These are phyloP conservation scores for Myxocyprinus asiaticus DNA, from an alignment of 2,113 vertebrate genomes.

Conservation along the genomic window DNA sequence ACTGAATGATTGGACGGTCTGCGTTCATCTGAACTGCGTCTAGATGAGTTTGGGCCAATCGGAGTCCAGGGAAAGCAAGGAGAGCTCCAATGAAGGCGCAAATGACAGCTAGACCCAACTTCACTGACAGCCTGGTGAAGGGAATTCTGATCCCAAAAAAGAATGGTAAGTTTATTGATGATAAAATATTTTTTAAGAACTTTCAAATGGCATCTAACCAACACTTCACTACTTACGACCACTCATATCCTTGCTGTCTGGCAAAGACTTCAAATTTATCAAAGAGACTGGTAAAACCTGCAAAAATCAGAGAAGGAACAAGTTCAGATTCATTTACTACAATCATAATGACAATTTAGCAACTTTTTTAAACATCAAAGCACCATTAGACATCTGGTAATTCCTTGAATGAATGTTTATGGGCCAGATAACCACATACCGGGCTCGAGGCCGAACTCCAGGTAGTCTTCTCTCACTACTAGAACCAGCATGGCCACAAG, in stretches of 20 bases:
- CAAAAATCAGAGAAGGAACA: neutral
- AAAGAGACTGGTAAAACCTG: conserved; percentile 80
- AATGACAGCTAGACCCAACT: conserved; percentile 80
- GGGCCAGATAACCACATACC: conserved; percentile 61
- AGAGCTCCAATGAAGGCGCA: conserved; percentile 87
- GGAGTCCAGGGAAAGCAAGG: conserved; percentile 91
- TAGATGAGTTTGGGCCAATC: conserved; percentile 91
- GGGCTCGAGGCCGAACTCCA: conserved; percentile 92
- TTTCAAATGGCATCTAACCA: neutral
- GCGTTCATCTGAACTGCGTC: conserved; percentile 84
- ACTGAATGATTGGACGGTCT: conserved; percentile 83
- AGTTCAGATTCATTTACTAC: neutral
- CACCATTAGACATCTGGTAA: neutral
- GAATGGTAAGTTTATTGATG: neutral
- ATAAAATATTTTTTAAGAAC: neutral
- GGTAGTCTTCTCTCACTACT: conserved; percentile 84
- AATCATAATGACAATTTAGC: neutral
- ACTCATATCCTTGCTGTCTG: conserved; percentile 83
- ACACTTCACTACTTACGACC: conserved; percentile 82
- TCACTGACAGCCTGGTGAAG: conserved; percentile 81
- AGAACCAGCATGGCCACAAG: conserved; percentile 91
- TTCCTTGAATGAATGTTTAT: too few species aligned
- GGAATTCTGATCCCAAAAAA: conserved; percentile 76
- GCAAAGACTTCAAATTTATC: conserved; percentile 82
- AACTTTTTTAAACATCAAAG: neutral